phyloP scores from a whole-genome alignment of 2,113 vertebrate species.

The Corythoichthys haematopterus region DNA sequence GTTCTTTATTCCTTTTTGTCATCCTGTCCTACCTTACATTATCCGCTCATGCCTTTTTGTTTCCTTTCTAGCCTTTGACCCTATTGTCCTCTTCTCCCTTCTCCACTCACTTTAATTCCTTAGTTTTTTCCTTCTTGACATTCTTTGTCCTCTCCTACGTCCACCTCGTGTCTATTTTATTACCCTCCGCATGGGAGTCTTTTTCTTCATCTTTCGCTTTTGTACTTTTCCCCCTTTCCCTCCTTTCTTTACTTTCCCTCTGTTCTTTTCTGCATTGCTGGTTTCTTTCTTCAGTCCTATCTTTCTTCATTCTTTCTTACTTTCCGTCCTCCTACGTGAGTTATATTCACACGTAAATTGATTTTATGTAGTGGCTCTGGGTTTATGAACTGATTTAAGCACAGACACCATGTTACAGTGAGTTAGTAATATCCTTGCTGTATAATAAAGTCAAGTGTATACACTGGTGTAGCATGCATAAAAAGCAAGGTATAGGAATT shows the following conservation, averaged over 20 bases:
- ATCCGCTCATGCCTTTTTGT: too few relatives aligned
- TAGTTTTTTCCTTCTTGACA: background rate
- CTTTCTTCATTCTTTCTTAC: background rate
- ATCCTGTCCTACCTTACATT: background rate
- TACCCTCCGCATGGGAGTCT: background rate
- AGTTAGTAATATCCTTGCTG: background rate
- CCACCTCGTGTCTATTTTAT: background rate
- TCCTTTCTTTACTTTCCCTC: background rate
- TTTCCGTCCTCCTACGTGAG: background rate
- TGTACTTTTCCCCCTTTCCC: background rate
- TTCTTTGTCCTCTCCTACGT: background rate
- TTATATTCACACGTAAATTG: background rate
- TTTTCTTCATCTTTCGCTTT: background rate
- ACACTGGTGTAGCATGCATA: conserved; percentile 27
- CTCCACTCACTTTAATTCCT: background rate
- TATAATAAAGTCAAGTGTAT: background rate
- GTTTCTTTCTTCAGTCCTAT: background rate
- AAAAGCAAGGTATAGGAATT: conserved; percentile 25
- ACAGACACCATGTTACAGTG: conserved; percentile 5
- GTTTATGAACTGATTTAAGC: conserved; percentile 2
- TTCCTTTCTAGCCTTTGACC: too few relatives aligned
- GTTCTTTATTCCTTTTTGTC: background rate
- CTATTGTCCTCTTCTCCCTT: too few relatives aligned
- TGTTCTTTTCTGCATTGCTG: background rate
- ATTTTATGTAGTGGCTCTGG: background rate